These are phyloP conservation scores for Corynorhinus townsendii DNA, from an alignment of 2,113 vertebrate species.

Conservation along the genomic window DNA sequence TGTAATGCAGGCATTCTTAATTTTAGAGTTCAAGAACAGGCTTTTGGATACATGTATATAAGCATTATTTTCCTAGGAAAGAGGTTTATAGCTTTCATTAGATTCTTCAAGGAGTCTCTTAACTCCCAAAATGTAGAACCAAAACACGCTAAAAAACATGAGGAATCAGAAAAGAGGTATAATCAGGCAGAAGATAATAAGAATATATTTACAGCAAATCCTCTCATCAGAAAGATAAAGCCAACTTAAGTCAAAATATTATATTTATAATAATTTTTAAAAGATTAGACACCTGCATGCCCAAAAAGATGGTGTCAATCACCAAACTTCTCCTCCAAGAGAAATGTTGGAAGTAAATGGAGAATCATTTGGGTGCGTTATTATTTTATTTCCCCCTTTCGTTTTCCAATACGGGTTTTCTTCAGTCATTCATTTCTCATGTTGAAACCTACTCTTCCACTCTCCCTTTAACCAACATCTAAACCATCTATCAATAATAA, in stretches of 20 bases:
- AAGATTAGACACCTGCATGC: background rate
- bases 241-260: background rate
- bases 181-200: background rate
- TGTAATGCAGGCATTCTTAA: background rate
- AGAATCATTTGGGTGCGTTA: background rate
- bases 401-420: background rate
- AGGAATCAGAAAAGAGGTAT: background rate
- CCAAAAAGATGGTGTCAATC: background rate
- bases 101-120: background rate
- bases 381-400: background rate
- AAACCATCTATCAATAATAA: background rate
- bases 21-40: background rate
- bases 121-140: background rate
- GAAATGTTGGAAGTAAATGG: background rate
- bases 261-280: background rate
- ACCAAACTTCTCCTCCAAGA: background rate
- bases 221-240: conserved; percentile 1
- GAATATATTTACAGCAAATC: background rate
- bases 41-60: background rate
- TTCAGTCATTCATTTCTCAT: background rate
- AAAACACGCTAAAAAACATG: background rate
- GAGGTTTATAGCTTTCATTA: background rate
- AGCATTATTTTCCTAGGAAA: background rate
- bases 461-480: background rate
- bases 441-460: background rate